A percentile compares a stretch with the other conserved stretches of the same genome.
Conservation (phyloP, 2,113 vertebrate genomes). For the Taurulus bubalis region DNA sequence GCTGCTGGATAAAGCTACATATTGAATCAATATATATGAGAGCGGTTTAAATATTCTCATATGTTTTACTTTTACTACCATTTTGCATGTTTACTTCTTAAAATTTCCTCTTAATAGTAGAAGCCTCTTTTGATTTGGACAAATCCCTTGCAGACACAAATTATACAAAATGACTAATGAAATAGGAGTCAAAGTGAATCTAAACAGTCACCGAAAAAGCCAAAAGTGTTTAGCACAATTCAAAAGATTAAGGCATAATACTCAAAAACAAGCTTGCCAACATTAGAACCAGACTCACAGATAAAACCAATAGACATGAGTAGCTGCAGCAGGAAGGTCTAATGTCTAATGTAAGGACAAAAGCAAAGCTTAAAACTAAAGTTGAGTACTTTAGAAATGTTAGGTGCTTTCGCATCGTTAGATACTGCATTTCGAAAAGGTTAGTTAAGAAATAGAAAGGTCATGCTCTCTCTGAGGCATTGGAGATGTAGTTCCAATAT, state of each 20-base stretch:
- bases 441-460: constrained; percentile 61
- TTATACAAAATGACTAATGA: not conserved
- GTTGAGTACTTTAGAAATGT: constrained; percentile 32
- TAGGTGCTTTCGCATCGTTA: constrained; percentile 43
- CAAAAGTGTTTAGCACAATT: constrained; percentile 18
- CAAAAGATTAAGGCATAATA: constrained; percentile 65
- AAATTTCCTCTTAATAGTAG: not conserved
- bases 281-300: constrained; percentile 7
- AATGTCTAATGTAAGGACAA: constrained; percentile 12
- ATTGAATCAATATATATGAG: not conserved
- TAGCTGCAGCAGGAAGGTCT: constrained; percentile 3
- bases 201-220: not conserved
- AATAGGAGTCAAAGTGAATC: constrained; percentile 4
- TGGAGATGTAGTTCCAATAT: constrained; percentile 67
- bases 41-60: not conserved
- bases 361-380: constrained; percentile 31
- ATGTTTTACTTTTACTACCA: not conserved
- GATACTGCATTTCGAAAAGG: constrained; percentile 52
- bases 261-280: constrained; percentile 11
- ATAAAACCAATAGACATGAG: constrained; percentile 10
- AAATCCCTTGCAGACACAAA: constrained; percentile 4
- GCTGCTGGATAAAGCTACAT: not conserved
- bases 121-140: not conserved
- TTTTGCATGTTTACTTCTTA: not conserved
- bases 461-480: constrained; percentile 66